These are phyloP conservation scores for Gibbula magus DNA, from an alignment of 2,888 invertebrate genomes.

Conservation along the genomic window DNA sequence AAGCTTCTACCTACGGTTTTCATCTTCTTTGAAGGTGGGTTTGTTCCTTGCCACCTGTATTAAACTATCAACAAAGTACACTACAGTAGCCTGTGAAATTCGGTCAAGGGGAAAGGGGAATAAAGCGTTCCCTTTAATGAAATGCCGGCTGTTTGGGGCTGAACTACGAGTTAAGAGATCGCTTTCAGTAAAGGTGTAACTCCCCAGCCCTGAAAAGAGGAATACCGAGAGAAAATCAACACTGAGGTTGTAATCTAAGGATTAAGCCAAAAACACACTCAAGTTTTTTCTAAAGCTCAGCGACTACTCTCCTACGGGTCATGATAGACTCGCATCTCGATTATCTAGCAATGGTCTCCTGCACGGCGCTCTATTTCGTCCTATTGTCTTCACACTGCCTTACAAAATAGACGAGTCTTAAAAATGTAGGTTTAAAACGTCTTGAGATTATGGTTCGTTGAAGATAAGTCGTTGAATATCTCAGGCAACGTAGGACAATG, in stretches of 20 bases:
- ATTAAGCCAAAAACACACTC: not conserved
- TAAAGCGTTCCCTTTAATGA: not conserved
- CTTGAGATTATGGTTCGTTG: too few species aligned
- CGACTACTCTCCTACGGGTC: not conserved
- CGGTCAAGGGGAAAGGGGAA: not conserved
- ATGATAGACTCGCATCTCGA: not conserved
- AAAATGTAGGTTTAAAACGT: too few species aligned
- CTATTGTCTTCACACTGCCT: not conserved
- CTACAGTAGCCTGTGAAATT: not conserved
- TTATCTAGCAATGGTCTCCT: not conserved
- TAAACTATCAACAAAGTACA: not conserved
- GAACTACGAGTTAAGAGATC: not conserved
- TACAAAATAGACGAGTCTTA: too few species aligned
- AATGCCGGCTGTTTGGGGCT: not conserved
- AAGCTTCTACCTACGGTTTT: too few species aligned
- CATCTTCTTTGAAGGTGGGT: too few species aligned
- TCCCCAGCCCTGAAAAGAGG: not conserved
- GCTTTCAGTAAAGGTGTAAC: not conserved
- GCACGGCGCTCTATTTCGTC: not conserved
- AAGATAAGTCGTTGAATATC: too few species aligned
- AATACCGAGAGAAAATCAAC: not conserved
- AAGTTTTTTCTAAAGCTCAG: not conserved
- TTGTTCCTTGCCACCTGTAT: too few species aligned
- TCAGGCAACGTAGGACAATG: too few species aligned
- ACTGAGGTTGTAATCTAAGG: not conserved